Base-by-base conservation (phyloP, 1,140 invertebrate genomes). In the Bombyx mandarina region DNA sequence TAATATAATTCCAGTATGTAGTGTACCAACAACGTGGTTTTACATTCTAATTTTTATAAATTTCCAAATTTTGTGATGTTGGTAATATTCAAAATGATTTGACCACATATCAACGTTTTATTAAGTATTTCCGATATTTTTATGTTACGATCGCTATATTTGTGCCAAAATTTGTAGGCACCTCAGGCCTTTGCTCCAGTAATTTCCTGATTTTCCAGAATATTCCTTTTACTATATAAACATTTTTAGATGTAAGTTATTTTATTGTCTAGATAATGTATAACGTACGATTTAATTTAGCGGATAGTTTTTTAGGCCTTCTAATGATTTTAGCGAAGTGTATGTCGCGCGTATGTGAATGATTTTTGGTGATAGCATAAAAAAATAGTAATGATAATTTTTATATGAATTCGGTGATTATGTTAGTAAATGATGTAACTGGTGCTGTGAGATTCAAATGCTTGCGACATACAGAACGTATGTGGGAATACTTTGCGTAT, bases 171-270 rank as follows among this genome's bases (percentile, higher is more conserved):
- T 46, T 58, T 53, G 7, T 51, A 48, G 66, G 69, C 68, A 69
- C 67, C 45, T 52, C 63, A 43, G 57, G 61, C 74, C 73, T 68
- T 68, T 61, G 59, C 58, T 75, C 69, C 65, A 62, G 52, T 65
- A 58, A 63, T 63, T 65, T 67, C 66, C 58, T 18, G 62, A 63
- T 71, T 66, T 60, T 73, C 66, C 67, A 69, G 62, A 77, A 71
- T 78, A 83, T 84, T 84, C 81, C 80, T 79, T 77, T 80, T 83
- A 82, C 75, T 60, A 71, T 79, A 72, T 86, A 82, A 84, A 80
- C 78, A 82, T 79, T 75, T 65, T 65, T 82, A 82, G 77, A 64
- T 66, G 68, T 86, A 86, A 86, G 83, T 84, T 82, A 86, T 82
- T 80, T 77, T 82, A 82, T 77, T 80, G 73, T 79, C 72, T 86